Evolutionary conservation across 1,140 invertebrate species (phyloP).

Genomic region (Telenomus remus): DNA sequence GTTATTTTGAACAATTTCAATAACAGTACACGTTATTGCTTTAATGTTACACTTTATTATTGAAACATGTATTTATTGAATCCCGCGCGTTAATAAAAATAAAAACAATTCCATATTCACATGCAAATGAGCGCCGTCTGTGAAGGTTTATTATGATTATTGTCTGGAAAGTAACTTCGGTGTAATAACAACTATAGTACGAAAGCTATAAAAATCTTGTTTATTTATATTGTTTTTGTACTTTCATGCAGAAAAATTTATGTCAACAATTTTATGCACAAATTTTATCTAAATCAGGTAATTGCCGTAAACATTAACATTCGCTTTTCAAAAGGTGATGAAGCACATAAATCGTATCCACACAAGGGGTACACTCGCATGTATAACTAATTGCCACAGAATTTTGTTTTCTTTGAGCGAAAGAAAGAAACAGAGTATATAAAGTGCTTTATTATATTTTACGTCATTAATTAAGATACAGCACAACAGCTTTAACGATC

Average conservation of each 20-base stretch:
- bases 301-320: slow-evolving; percentile 41
- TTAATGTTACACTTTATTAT: slow-evolving; percentile 36
- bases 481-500: slow-evolving; percentile 57
- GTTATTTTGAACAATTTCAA: too few relatives aligned
- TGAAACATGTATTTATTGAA: slow-evolving; percentile 32
- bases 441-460: slow-evolving; percentile 52
- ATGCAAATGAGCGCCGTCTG: slow-evolving; percentile 27
- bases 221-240: too few relatives aligned
- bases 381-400: slow-evolving; percentile 45
- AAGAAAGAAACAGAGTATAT: neutral
- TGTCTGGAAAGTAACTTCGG: slow-evolving; percentile 16
- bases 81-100: neutral
- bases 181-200: too few relatives aligned
- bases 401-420: slow-evolving; percentile 8
- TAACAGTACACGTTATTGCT: slow-evolving; percentile 8
- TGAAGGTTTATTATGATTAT: slow-evolving; percentile 40
- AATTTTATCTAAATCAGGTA: slow-evolving; percentile 49
- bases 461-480: slow-evolving; percentile 59
- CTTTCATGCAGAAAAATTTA: too few relatives aligned
- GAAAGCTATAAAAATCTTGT: too few relatives aligned
- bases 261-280: too few relatives aligned
- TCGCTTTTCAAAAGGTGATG: slow-evolving; percentile 47
- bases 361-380: slow-evolving; percentile 36
- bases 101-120: slow-evolving; percentile 24
- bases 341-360: slow-evolving; percentile 47